A percentile compares a stretch with the other conserved stretches of the same genome.
Evolutionary conservation across 2,888 invertebrate species (phyloP).

Genomic region (Hydroisotoma schaefferi): DNA sequence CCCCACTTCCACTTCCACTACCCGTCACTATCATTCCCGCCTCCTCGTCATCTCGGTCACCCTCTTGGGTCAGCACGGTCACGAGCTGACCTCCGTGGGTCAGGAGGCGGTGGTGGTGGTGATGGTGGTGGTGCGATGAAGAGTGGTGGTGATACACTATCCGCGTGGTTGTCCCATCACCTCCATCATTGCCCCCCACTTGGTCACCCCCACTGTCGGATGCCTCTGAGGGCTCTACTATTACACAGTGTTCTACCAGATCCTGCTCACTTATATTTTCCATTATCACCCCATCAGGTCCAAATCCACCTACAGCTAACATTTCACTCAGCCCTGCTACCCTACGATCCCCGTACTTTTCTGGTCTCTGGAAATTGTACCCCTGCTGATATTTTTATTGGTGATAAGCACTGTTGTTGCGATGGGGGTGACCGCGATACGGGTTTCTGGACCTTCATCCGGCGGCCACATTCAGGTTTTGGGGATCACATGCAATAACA

Average conservation of each 20-base stretch:
- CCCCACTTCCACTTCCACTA: not conserved
- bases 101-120: constrained; percentile 5
- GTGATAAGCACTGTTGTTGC: too few relatives aligned
- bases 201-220: not conserved
- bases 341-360: too few relatives aligned
- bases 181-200: constrained; percentile 2
- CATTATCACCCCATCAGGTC: constrained; percentile 34
- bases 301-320: constrained; percentile 30
- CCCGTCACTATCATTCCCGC: not conserved
- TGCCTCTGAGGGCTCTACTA: constrained; percentile 21
- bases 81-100: constrained; percentile 6
- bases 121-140: constrained; percentile 13
- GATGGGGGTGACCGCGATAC: too few relatives aligned
- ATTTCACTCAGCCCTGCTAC: not conserved
- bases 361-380: too few relatives aligned
- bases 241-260: constrained; percentile 35
- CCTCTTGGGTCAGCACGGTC: not conserved
- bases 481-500: not conserved
- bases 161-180: constrained; percentile 19
- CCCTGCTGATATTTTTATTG: too few relatives aligned
- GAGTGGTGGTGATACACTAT: constrained; percentile 28
- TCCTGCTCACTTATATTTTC: constrained; percentile 32
- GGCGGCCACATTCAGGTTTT: too few relatives aligned
- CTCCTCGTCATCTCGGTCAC: constrained; percentile 17
- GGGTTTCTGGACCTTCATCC: too few relatives aligned